Percentiles rank a stretch among this genome's conserved stretches.
Conservation (phyloP, 2,888 invertebrate genomes). For the Apantesis nais region DNA sequence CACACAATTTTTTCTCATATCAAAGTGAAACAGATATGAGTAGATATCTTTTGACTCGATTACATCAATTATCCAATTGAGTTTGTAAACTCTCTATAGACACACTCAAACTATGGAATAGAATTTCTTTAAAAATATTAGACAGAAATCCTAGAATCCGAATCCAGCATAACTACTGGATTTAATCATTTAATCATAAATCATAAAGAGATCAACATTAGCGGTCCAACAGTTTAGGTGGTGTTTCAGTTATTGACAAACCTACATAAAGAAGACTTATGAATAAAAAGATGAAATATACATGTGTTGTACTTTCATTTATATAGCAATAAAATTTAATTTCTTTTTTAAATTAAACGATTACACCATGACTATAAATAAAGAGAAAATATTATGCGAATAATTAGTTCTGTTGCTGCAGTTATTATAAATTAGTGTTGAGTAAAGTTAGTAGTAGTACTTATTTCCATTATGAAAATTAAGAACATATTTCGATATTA, state of each 20-base stretch:
- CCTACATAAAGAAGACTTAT: not conserved
- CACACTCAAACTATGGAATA: not conserved
- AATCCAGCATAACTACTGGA: not conserved
- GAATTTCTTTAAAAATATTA: not conserved
- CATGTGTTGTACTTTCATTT: not conserved
- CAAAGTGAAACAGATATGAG: not conserved
- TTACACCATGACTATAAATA: not conserved
- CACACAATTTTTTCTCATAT: not conserved
- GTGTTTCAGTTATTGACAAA: not conserved
- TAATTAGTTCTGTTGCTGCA: not conserved
- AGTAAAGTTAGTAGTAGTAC: not conserved
- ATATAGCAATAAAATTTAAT: not conserved
- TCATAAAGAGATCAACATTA: not conserved
- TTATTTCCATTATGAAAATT: constrained; percentile 7
- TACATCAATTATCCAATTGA: not conserved
- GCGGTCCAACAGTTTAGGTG: not conserved
- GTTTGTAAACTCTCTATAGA: not conserved
- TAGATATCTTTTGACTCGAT: not conserved
- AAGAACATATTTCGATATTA: constrained; percentile 9
- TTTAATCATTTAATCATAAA: not conserved
- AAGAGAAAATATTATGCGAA: not conserved
- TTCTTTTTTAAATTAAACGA: too few species aligned
- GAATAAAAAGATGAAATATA: not conserved
- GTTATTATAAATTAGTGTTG: not conserved
- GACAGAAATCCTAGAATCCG: not conserved